Base-by-base conservation (phyloP, 1,140 invertebrate species). In the Orius insidiosus region DNA sequence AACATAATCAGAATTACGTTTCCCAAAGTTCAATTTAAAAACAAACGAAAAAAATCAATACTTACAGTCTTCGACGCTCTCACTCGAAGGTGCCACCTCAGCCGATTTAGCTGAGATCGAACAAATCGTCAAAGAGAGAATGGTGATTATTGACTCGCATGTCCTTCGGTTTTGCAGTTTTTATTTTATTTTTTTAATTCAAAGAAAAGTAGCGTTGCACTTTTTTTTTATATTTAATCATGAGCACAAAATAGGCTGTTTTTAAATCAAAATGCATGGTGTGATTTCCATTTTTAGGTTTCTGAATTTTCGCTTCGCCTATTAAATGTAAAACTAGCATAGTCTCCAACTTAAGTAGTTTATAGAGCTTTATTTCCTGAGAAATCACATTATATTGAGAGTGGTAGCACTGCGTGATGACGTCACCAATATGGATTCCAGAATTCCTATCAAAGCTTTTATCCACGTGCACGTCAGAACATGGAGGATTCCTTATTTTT, bases 41-140 rank as follows among this genome's bases (percentile, higher is more conserved):
- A 24, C 35, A 31, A 8, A 32, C 30, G 8, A 30, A 5, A 24
- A 24, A 24, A 24, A 3, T 24, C 24, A 7, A 24, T 24, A n/a
- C 24, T 58, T 69, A 52, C 68, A 85, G 80, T 72, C 76, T 32
- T 75, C 76, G 53, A 76, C 78, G 55, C 69, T 80, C 58, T 74
- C 79, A 50, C 68, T 86, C 60, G 83, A 87, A 60, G 76, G 75
- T 48, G 78, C 74, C 51, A 74, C 80, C 50, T 74, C 78, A 11
- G 82, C 80, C 46, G 78, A 88, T 66, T 74, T 89, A 56, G 83
- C 82, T 47, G 88, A 94, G 69, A 88, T 95, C 55, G 87, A 93
- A 66, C 85, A 90, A 68, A 89, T 93, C 62, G 86, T 93, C 62
- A 85, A 85, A 68, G 80, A 86, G 62, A 75, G 80, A 75, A 86